Base-by-base conservation (phyloP, 1,140 invertebrate species). In the Drosophila ambigua region DNA sequence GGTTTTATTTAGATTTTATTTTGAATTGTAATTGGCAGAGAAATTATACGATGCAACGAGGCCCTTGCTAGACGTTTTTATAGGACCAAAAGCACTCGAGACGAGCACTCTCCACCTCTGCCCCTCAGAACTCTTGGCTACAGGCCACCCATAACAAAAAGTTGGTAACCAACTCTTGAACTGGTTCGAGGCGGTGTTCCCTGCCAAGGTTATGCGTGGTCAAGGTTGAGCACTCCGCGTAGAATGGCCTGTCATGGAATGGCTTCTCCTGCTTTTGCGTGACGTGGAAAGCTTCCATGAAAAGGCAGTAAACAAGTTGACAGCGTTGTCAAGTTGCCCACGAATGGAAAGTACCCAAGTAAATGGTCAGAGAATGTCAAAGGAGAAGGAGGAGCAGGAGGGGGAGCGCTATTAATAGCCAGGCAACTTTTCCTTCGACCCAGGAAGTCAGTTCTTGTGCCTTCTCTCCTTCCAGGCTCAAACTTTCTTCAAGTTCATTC, bases 401-500 rank as follows among this genome's bases (percentile, higher is more conserved):
- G 6, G 6, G 28, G 1, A 16, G 4, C 11, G 35, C 55, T 64
- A 72, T 84, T 72, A 84, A 83, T 63, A 72, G 58, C 64, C 39
- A 8, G 9, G 53, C 35, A 53, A 69, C 39, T 46, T 50, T 48
- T 49, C 5, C 64, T 15, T 50, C 23, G 35, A 41, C 44, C 65
- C 9, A 52, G 45, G 35, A 39, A 39, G n/a, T 44, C 31, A 43
- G 31, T 41, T 4, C 39, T 51, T 15, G 9, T 20, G 15, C 39
- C 49, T 53, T 28, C 24, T 4, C 13, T 3, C 41, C 35, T 59
- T 57, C 49, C 51, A 78, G 67, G 55, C 60, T 46, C 50, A 44
- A 39, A 54, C 51, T 55, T 59, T 68, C 53, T 28, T n/a, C 26
- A 65, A 72, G 68, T 84, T 85, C 81, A 85, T 84, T 84, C 80